Base-by-base conservation (phyloP, 1,140 invertebrate species). In the Sminthurides bifidus region DNA sequence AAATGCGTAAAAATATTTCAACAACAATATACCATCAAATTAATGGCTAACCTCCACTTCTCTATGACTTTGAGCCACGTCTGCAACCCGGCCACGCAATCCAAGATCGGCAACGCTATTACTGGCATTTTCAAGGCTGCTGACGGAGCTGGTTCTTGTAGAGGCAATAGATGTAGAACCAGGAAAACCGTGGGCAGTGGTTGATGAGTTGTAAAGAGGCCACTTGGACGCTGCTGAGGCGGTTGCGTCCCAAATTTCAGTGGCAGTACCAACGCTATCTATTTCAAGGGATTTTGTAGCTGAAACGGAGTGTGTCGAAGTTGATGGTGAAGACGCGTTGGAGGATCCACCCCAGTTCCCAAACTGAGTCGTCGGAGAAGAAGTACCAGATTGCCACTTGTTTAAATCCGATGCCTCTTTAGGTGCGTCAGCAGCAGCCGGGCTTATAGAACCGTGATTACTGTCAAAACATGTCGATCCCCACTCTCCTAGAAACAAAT, bases 11-110 rank as follows among this genome's bases (percentile, higher is more conserved):
- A 49, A 0, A 45, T 30, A 29, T 19, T 6, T 30, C 30, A 51
- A 50, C 2, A 2, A 19, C 30, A 2, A 27, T 6, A 12, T 43
- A 43, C 15, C 17, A 2, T 43, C 30, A 19, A 29, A 52, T 26
- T 19, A 33, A 45, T 35, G n/a, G 19, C 41, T 51, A 51, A 64
- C 63, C 58, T 65, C 63, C n/a, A 65, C 59, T 53, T 65, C 63
- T n/a, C 63, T 50, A 12, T 61, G 63, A 48, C 54, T 64, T 27
- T 61, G 56, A 19, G 37, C 55, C 30, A 57, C 48, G 44, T 57
- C 55, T 0, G 48, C 37, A 27, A 49, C 15, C 17, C 46, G 27
- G 21, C 46, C 33, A 35, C 33, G 8, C 33, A 8, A 35, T n/a
- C n/a, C n/a, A 35, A 35, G 8, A 35, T 10, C n/a, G 33, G 33